phyloP scores from a whole-genome alignment of 2,888 invertebrate species.

The Andrena flavipes region DNA sequence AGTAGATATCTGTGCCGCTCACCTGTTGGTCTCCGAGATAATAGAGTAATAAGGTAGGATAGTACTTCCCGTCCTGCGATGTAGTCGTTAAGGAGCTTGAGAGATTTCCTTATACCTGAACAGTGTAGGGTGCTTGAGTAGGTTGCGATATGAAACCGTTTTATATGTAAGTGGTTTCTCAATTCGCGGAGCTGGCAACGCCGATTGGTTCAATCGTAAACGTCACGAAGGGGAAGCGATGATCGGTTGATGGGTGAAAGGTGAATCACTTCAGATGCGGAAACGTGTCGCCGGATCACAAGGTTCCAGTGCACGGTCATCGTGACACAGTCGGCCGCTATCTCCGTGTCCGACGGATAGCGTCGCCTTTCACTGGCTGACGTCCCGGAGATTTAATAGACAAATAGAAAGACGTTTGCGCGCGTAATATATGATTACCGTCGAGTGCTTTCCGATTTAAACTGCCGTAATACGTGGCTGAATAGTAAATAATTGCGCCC shows the following conservation, averaged over 20 bases:
- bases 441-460: constrained; percentile 38
- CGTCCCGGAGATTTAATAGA: constrained; percentile 47
- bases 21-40: too few species aligned
- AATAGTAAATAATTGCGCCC: constrained; percentile 54
- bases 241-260: constrained; percentile 30
- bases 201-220: constrained; percentile 3
- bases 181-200: neutral
- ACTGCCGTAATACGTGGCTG: constrained; percentile 48
- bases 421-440: constrained; percentile 50
- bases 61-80: too few species aligned
- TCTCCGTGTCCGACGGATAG: constrained; percentile 23
- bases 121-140: neutral
- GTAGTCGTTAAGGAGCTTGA: too few species aligned
- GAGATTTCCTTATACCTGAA: neutral
- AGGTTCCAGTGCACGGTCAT: constrained; percentile 51
- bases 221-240: neutral
- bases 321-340: constrained; percentile 52
- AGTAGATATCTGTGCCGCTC: too few species aligned
- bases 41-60: too few species aligned
- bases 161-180: neutral
- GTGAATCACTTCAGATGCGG: constrained; percentile 55
- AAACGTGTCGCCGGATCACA: constrained; percentile 44
- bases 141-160: neutral
- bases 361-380: constrained; percentile 50
- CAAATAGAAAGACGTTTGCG: constrained; percentile 51